Base-by-base conservation (phyloP, 2,113 vertebrate genomes). In the Sminthopsis crassicaudata region DNA sequence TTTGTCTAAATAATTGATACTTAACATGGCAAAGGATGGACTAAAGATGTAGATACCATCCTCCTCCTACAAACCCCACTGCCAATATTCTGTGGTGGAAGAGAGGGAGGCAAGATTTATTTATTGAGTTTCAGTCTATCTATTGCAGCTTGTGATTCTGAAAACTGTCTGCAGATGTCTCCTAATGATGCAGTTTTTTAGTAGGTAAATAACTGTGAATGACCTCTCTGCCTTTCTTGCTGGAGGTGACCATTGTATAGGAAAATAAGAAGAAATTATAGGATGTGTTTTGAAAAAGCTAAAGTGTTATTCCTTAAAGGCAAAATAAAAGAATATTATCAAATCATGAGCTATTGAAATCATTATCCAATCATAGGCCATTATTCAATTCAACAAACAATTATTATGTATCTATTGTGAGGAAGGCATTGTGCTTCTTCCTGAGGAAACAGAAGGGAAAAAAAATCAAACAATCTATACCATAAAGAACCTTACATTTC, bases 181-280 rank as follows among this genome's bases (percentile, higher is more conserved):
- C 50, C 90, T 95, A 95, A 94, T 91, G 96, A 93, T 92, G 91
- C 24, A 53, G 92, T 6, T 55, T 30, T 88, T 89, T 60, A 91
- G 76, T 89, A 92, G 60, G 53, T 52, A 90, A 96, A 97, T 2
- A 42, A 96, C 91, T 96, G 52, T 92, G 94, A 30, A 0, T 94
- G 89, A 52, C 95, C 97, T 97, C 96, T 96, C 42, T 94, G 67
- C 88, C 84, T 60, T 97, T 42, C 90, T 84, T 16, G 89, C 94
- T 96, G 50, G 67, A 95, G 93, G 60, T 30, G 95, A 67, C 23
- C 14, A 26, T 91, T 95, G 96, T 96, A 52, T 57, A 95, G 91
- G 96, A 96, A 97, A 96, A 92, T 46, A 76, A 89, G 92, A 84
- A 96, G 97, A 91, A 46, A 94, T 12, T 16, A 84, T 90, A 95